Base-by-base conservation (phyloP, 2,797 vertebrate species). In the Phrynocephalus forsythii region DNA sequence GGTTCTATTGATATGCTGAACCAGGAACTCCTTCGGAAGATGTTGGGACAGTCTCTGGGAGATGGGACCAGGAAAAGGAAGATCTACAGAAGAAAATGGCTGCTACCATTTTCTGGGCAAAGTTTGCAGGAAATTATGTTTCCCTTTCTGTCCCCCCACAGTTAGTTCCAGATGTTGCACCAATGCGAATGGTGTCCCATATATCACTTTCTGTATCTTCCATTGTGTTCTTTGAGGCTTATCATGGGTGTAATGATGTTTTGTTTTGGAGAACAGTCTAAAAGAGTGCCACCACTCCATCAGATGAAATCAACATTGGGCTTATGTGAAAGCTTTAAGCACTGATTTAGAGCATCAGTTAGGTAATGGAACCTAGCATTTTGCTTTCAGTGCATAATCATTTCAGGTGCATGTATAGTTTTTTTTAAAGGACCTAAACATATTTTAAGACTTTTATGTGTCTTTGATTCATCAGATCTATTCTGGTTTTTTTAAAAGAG, bases 381-480 rank as follows among this genome's bases (percentile, higher is more conserved):
- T 87, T 90, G 84, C 8, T n/a, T 91, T 82, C 84, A 75, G 7
- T 30, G 0, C 79, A 73, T 77, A 79, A 22, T 84, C 1, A 56
- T 77, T 79, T 71, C 52, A 91, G 86, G 81, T 63, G 60, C 18
- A 63, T 16, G 60, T 63, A 20, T 63, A 16, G 60, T 80, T 63
- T 52, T 60, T 60, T 73, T 86, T 13, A 22, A 75, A 63, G 33
- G 56, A 72, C 84, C 90, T 85, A 89, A 87, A 63, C 81, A 81
- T 88, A 66, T 78, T 93, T 69, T 26, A 81, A 79, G 83, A 44
- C 84, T 76, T 72, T 1, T 89, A 72, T 86, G 26, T 83, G 28
- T 20, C 20, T 82, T 79, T 94, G 71, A 95, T 82, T 88, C 77
- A 88, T 69, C 80, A 89, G 92, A 94, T 88, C 86, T 92, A 94